These are phyloP conservation scores for Akabosia matsudoensis DNA, from an alignment of 1,140 invertebrate genomes.

Conservation along the genomic window DNA sequence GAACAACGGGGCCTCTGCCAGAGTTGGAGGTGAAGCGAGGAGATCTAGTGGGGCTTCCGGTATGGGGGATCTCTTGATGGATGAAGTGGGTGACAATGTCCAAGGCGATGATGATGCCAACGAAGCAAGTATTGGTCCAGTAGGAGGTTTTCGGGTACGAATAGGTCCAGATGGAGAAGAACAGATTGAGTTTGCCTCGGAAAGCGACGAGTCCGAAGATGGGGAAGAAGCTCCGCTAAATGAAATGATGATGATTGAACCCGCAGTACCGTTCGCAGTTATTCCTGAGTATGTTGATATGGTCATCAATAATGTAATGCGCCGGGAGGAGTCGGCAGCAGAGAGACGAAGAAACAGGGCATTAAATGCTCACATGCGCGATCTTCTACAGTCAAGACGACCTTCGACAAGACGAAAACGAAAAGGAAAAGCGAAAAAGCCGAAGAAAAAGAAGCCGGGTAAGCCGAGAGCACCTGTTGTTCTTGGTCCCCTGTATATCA, in stretches of 20 bases:
- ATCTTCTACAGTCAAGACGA: no score
- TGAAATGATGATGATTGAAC: neutral
- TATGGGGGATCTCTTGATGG: no score
- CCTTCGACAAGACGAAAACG: neutral
- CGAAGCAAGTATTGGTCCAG: neutral
- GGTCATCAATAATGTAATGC: no score
- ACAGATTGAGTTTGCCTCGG: conserved; percentile 24
- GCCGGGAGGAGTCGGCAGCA: no score
- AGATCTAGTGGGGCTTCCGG: no score
- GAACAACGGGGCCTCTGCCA: neutral
- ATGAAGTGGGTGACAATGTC: neutral
- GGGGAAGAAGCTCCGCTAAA: neutral
- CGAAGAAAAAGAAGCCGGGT: neutral
- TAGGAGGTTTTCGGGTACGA: conserved; percentile 19
- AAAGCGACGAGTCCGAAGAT: neutral
- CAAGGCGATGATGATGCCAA: neutral
- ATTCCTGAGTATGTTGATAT: no score
- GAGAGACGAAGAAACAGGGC: no score
- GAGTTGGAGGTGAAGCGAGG: neutral
- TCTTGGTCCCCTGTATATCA: neutral
- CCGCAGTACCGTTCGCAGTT: conserved; percentile 11
- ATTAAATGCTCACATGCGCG: no score
- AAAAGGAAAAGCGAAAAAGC: conserved; percentile 1
- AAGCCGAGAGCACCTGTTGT: neutral
- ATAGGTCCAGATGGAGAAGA: conserved; percentile 27